These are phyloP conservation scores for Caenorhabditis tropicalis DNA, from an alignment of 1,140 invertebrate genomes.

Conservation along the genomic window DNA sequence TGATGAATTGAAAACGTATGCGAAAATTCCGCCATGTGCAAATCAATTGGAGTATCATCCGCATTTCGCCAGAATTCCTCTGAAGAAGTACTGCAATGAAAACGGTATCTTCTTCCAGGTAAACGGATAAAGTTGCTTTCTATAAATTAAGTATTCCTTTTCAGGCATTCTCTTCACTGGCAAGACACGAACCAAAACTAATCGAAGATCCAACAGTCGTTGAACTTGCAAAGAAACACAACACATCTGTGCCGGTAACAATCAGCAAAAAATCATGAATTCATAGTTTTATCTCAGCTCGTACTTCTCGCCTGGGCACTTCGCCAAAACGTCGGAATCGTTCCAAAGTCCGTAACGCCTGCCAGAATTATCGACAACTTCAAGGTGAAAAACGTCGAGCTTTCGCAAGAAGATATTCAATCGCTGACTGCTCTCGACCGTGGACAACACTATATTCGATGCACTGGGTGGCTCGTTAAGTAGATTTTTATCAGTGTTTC, in stretches of 20 bases:
- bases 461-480: constrained; percentile 54
- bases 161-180: constrained; percentile 66
- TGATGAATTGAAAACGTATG: constrained; percentile 77
- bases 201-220: constrained; percentile 61
- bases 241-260: constrained; percentile 56
- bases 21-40: constrained; percentile 75
- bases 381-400: constrained; percentile 49
- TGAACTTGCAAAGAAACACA: constrained; percentile 59
- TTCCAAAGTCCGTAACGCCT: constrained; percentile 67
- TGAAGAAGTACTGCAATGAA: constrained; percentile 72
- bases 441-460: constrained; percentile 52
- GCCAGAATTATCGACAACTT: constrained; percentile 62
- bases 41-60: constrained; percentile 76
- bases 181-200: constrained; percentile 60
- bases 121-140: neutral
- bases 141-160: neutral
- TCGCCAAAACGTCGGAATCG: constrained; percentile 64
- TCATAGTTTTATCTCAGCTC: constrained; percentile 56
- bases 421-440: constrained; percentile 32
- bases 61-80: constrained; percentile 72
- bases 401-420: constrained; percentile 46
- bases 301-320: constrained; percentile 65
- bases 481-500: neutral
- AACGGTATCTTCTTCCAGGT: constrained; percentile 73
- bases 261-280: neutral